Evolutionary conservation across 2,797 vertebrate species (phyloP).

Genomic region (Dendrocincla fuliginosa): DNA sequence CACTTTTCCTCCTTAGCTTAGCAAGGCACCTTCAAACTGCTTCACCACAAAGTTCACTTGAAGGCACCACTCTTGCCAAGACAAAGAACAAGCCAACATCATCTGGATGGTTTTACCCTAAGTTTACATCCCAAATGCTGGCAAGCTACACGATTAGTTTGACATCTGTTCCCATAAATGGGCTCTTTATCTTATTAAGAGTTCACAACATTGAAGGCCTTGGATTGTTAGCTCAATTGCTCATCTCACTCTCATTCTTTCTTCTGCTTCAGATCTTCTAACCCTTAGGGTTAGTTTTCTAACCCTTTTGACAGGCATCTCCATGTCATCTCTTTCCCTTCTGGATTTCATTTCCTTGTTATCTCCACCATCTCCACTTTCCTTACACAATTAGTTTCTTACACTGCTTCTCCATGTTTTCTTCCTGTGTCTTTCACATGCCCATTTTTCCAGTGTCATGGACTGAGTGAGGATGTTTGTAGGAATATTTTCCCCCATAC

Average conservation of each 20-base stretch:
- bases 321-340: not conserved
- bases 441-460: not conserved
- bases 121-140: not conserved
- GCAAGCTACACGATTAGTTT: not conserved
- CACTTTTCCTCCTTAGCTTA: not conserved
- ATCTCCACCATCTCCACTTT: not conserved
- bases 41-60: not conserved
- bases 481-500: not conserved
- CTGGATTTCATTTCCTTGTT: not conserved
- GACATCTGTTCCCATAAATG: not conserved
- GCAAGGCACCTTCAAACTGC: not conserved
- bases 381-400: not conserved
- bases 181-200: not conserved
- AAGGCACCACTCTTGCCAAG: not conserved
- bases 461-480: rapidly evolving
- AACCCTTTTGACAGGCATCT: not conserved
- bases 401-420: not conserved
- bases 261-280: not conserved
- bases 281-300: not conserved
- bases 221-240: not conserved
- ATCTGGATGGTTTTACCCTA: not conserved
- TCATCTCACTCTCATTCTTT: not conserved
- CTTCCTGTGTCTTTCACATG: not conserved
- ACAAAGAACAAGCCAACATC: not conserved
- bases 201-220: not conserved